Conservation (phyloP, 53 echinoderm and acorn worm species). For the Holothuria scabra region DNA sequence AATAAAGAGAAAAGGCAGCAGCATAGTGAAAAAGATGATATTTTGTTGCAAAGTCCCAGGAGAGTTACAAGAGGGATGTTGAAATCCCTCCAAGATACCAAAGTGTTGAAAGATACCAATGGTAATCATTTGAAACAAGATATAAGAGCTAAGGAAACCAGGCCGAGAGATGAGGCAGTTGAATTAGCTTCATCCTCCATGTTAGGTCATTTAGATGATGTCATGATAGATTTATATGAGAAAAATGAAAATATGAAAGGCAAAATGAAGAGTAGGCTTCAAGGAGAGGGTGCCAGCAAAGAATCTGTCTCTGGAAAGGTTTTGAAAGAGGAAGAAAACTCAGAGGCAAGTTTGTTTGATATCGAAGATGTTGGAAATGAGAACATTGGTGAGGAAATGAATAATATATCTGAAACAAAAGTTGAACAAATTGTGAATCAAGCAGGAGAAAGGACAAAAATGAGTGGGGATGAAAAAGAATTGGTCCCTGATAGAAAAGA, state of each 20-base stretch:
- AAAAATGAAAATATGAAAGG: background rate
- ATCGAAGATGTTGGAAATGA: too few species aligned
- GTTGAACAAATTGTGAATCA: too few species aligned
- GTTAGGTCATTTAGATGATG: too few species aligned
- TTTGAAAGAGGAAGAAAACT: slow-evolving; percentile 1
- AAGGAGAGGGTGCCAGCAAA: background rate
- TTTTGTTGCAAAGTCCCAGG: background rate
- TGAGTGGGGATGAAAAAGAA: too few species aligned
- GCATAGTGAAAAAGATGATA: background rate
- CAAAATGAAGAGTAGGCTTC: background rate
- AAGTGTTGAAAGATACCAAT: background rate
- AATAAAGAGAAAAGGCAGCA: too few species aligned
- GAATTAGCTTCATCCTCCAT: background rate
- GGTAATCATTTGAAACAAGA: background rate
- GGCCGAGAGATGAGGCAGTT: background rate
- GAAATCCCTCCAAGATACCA: background rate
- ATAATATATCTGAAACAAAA: too few species aligned
- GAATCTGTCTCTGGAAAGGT: background rate
- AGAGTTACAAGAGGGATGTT: background rate
- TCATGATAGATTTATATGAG: background rate
- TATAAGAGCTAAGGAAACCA: background rate
- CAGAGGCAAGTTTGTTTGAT: too few species aligned
- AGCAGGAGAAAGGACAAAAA: too few species aligned
- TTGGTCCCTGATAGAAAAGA: too few species aligned
- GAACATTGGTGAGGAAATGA: too few species aligned